Percentiles rank a stretch among this genome's conserved stretches.
These are phyloP conservation scores for Mactra quadrangularis DNA, from an alignment of 1,140 invertebrate species.

Conservation along the genomic window DNA sequence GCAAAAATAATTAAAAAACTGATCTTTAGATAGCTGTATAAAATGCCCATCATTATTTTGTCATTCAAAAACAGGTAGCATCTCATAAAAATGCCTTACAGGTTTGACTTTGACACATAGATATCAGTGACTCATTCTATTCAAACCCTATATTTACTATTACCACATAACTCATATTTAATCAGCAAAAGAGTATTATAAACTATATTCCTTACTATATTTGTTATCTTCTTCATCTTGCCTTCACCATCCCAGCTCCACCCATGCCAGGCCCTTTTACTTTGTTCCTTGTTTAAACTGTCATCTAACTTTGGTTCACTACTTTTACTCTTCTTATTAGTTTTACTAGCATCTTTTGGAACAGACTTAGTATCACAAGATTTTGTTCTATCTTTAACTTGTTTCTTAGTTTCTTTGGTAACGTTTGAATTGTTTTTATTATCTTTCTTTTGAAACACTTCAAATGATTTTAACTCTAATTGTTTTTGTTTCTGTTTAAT, in stretches of 20 bases:
- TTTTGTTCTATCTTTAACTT: conserved; percentile 12
- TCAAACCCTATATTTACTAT: too few species aligned
- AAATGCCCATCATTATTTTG: too few species aligned
- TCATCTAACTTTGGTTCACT: conserved; percentile 34
- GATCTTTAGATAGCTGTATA: too few species aligned
- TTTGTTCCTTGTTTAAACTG: conserved; percentile 15
- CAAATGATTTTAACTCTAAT: conserved; percentile 20
- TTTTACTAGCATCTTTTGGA: conserved; percentile 19
- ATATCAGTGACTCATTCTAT: too few species aligned
- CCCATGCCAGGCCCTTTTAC: conserved; percentile 61
- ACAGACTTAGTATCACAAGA: not conserved
- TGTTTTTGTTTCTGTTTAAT: conserved; percentile 32
- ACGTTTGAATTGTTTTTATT: not conserved
- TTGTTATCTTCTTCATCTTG: conserved; percentile 61
- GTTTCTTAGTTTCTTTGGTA: conserved; percentile 2
- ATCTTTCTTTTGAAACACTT: conserved; percentile 10
- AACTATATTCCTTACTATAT: conserved; percentile 58
- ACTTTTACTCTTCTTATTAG: conserved; percentile 13
- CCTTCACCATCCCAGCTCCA: conserved; percentile 71
- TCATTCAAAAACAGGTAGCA: too few species aligned
- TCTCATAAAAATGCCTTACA: too few species aligned
- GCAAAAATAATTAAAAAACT: too few species aligned
- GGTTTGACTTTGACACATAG: too few species aligned
- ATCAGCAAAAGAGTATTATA: too few species aligned
- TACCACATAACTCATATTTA: too few species aligned